Evolutionary conservation across 1,140 invertebrate species (phyloP).

Genomic region (Cydia pomonella): DNA sequence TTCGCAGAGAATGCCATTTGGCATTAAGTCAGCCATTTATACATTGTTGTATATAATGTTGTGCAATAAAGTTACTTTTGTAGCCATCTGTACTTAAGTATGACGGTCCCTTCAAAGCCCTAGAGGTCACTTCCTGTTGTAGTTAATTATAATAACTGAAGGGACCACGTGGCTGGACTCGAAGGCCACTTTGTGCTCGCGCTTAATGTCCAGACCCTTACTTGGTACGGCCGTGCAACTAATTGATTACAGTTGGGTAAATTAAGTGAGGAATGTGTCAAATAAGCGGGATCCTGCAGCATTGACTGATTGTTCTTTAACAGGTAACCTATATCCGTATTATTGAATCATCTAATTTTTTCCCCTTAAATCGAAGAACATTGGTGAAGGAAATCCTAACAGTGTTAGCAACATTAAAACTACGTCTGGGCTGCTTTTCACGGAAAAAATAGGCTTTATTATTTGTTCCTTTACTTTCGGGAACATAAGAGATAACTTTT

Average conservation of each 20-base stretch:
- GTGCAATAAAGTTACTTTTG: background rate
- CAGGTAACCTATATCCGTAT: background rate
- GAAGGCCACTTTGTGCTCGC: conserved; percentile 59
- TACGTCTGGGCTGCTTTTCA: no score
- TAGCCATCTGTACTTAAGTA: conserved; percentile 32
- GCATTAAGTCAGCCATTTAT: no score
- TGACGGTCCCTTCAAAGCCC: conserved; percentile 65
- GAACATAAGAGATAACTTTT: no score
- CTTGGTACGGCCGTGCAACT: background rate
- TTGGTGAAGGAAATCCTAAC: no score
- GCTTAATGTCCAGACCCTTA: conserved; percentile 24
- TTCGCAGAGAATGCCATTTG: no score
- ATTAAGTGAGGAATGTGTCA: conserved; percentile 18
- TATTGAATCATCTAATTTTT: no score
- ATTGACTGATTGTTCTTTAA: background rate
- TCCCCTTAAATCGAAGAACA: no score
- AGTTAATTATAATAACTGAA: conserved; percentile 79
- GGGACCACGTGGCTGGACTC: conserved; percentile 61
- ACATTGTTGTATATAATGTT: no score
- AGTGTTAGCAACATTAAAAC: no score
- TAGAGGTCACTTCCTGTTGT: conserved; percentile 75
- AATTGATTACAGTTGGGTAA: conserved; percentile 15
- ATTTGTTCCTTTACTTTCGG: no score
- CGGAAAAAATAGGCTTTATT: no score
- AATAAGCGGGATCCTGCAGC: background rate